Base-by-base conservation (phyloP, 2,888 invertebrate species). In the Hofmannophila pseudospretella region DNA sequence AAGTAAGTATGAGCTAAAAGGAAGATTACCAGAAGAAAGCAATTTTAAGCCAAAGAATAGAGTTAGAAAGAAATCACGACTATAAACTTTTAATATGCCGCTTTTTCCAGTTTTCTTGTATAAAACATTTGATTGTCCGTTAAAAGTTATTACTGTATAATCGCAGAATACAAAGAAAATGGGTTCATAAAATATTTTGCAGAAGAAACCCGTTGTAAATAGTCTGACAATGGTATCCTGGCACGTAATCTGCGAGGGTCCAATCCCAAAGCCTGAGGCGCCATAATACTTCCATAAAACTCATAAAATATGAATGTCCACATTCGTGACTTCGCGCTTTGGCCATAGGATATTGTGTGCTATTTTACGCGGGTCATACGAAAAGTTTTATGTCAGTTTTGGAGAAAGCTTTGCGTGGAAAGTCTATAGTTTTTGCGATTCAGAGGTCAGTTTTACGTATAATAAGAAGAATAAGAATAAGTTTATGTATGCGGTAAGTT, bases 301-400 rank as follows among this genome's bases (percentile, higher is more conserved):
- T 55, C 62, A 47, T 70, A 66, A 74, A 70, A 73, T 67, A 66
- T 58, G 56, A 60, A 67, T 66, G 63, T 54, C 49, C 51, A 60
- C 57, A 57, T 64, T 67, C 61, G 66, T 63, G 65, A 58, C 50
- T 48, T 52, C 51, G 49, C 53, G 48, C 56, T 58, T 49, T 47
- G 44, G 49, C 45, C 49, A 45, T 45, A 46, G 43, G 45, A 45
- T 43, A 48, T 47, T 37, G 41, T 44, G 39, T 45, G 30, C 44
- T 42, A 38, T 48, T 42, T 40, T 33, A 34, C 37, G 37, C 34
- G 39, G 46, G 47, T 45, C 54, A 47, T 54, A 49, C 43, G 46
- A 57, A 49, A 54, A 41, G 38, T 25, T 44, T 49, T 49, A 42
- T 36, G 28, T 38, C 38, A 27, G 27, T 7, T 27, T 27, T 11